These are phyloP conservation scores for Dallia pectoralis DNA, from an alignment of 2,797 vertebrate species.

Conservation along the genomic window DNA sequence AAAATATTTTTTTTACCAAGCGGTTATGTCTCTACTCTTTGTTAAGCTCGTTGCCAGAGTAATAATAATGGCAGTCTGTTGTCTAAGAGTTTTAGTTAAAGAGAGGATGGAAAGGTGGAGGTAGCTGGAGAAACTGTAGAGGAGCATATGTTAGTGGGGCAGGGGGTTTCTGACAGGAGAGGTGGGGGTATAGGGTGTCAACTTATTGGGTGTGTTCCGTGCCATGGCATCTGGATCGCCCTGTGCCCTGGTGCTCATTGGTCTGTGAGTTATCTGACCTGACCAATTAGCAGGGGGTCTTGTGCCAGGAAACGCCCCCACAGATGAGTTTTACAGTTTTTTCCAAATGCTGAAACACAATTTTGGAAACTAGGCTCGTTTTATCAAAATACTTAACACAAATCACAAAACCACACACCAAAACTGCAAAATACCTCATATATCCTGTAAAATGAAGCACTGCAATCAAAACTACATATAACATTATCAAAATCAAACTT, in stretches of 20 bases:
- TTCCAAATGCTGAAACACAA: too few relatives aligned
- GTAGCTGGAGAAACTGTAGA: conserved; percentile 33
- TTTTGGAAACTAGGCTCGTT: too few relatives aligned
- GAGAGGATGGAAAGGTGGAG: conserved; percentile 32
- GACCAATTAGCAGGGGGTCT: conserved; percentile 81
- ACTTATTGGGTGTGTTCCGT: conserved; percentile 54
- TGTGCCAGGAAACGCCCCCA: conserved; percentile 63
- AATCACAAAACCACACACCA: too few relatives aligned
- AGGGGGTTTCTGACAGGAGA: conserved; percentile 51
- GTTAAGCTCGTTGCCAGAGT: conserved; percentile 14
- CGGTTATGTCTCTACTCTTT: conserved; percentile 1
- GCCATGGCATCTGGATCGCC: conserved; percentile 76
- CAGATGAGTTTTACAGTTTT: conserved; percentile 33
- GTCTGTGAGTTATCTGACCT: conserved; percentile 79
- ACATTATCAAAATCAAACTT: too few relatives aligned
- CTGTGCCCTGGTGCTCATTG: conserved; percentile 61
- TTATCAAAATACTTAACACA: too few relatives aligned
- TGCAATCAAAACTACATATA: too few relatives aligned
- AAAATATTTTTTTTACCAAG: neutral
- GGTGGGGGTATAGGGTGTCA: conserved; percentile 51
- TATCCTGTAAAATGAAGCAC: too few relatives aligned
- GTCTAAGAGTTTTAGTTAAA: too few relatives aligned
- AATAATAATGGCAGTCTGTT: conserved; percentile 27
- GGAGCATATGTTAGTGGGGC: conserved; percentile 72
- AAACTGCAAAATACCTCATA: too few relatives aligned